These are phyloP conservation scores for Oopsacas minuta DNA, from an alignment of 37 sponge, comb jelly and placozoan genomes.

Conservation along the genomic window DNA sequence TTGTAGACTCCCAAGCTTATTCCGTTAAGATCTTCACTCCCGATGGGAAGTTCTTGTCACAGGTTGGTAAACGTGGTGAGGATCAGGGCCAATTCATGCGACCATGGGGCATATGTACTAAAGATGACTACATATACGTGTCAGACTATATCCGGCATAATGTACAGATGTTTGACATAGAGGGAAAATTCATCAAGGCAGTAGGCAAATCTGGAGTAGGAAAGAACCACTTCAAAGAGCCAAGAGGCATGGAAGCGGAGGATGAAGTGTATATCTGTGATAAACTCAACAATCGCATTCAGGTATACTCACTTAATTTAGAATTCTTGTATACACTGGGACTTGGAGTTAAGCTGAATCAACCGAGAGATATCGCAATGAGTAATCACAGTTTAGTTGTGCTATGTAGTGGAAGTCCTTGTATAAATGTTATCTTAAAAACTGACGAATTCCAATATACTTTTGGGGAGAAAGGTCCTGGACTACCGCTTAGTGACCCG, in stretches of 20 bases:
- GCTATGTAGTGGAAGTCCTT: not conserved
- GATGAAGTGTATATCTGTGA: conserved; percentile 1
- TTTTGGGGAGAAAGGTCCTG: not conserved
- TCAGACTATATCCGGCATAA: conserved; percentile 5
- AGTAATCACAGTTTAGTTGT: not conserved
- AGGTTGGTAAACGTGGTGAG: not conserved
- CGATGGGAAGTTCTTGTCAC: not conserved
- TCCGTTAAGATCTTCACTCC: conserved; percentile 9
- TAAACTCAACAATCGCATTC: conserved; percentile 13
- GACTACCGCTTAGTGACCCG: not conserved
- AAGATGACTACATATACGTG: not conserved
- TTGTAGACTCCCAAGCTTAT: conserved; percentile 13
- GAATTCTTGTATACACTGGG: not conserved
- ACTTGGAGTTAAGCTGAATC: not conserved
- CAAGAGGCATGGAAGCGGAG: not conserved
- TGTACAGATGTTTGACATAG: conserved; percentile 8
- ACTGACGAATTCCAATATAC: conserved; percentile 1
- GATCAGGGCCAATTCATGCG: not conserved
- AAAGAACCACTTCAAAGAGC: conserved; percentile 14
- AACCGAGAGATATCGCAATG: not conserved
- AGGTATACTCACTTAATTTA: not conserved
- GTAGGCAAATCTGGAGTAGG: not conserved
- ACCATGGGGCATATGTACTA: not conserved
- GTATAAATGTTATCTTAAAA: not conserved
- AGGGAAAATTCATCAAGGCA: not conserved